A percentile compares a stretch with the other conserved stretches of the same genome.
Evolutionary conservation across 92 coral and sea anemone species (phyloP).

Genomic region (Blastomussa wellsi): DNA sequence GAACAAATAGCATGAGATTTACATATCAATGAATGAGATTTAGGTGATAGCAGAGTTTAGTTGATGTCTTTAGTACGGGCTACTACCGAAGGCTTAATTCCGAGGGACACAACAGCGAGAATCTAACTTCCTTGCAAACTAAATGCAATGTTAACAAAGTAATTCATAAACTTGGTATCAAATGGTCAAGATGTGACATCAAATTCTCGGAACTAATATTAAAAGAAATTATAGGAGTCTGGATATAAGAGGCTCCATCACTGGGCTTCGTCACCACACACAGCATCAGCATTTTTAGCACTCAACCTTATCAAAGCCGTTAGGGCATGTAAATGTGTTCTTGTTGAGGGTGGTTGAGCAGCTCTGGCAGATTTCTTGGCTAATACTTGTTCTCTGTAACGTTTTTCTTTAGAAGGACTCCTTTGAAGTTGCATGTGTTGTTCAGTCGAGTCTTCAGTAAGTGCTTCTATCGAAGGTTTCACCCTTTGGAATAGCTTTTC

Average conservation of each 20-base stretch:
- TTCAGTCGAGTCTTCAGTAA: not conserved
- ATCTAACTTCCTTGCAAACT: no score
- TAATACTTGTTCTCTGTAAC: slow-evolving; percentile 12
- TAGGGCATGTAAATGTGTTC: slow-evolving; percentile 37
- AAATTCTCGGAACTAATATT: not conserved
- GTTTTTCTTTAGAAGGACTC: slow-evolving; percentile 28
- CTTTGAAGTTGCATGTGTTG: not conserved
- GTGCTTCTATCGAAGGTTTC: not conserved
- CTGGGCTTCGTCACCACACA: slow-evolving; percentile 30
- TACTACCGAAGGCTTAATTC: no score
- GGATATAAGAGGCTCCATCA: not conserved
- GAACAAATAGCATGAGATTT: not conserved
- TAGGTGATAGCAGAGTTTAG: no score
- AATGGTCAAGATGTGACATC: not conserved
- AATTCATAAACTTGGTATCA: no score
- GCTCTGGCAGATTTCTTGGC: slow-evolving; percentile 13
- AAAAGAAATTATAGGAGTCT: not conserved
- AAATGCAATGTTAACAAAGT: no score
- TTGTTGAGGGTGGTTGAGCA: slow-evolving; percentile 1
- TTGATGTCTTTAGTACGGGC: no score
- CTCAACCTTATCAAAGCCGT: slow-evolving; percentile 60
- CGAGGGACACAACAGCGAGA: no score
- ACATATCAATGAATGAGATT: not conserved
- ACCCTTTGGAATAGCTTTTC: not conserved
- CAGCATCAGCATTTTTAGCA: slow-evolving; percentile 61